These are phyloP conservation scores for Platalea minor DNA, from an alignment of 2,797 vertebrate species.

Conservation along the genomic window DNA sequence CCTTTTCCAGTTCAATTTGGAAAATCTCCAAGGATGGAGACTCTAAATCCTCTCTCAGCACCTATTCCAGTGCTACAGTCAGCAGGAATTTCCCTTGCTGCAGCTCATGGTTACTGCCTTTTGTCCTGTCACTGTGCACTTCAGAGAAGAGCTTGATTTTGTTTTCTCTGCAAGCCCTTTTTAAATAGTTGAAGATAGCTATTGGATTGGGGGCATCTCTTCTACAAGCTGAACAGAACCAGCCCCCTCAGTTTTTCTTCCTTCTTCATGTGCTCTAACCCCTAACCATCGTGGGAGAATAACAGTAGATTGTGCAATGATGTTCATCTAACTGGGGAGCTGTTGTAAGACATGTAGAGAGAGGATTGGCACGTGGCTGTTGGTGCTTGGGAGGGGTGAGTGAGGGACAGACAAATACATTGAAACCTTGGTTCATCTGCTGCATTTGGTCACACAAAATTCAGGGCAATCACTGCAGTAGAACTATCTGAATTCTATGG, in stretches of 20 bases:
- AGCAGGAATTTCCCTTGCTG: neutral
- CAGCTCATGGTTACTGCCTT: neutral
- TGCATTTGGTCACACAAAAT: neutral
- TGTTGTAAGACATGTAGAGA: neutral
- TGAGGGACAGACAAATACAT: neutral
- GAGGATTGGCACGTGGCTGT: neutral
- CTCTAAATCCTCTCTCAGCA: neutral
- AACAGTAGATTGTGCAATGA: neutral
- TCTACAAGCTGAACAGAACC: neutral
- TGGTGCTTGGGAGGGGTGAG: neutral
- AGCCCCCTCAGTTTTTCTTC: neutral
- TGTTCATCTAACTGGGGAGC: neutral
- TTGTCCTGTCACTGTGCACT: neutral
- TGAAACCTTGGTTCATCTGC: neutral
- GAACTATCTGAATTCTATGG: neutral
- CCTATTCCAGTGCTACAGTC: neutral
- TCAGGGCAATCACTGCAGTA: neutral
- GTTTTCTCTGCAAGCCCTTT: neutral
- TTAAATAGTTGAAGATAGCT: neutral
- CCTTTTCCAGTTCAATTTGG: neutral
- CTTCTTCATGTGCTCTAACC: neutral
- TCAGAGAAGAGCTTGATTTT: neutral
- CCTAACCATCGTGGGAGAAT: neutral
- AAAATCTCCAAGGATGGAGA: neutral
- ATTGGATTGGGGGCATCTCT: neutral